Base-by-base conservation (phyloP, 1,140 invertebrate species). In the Pomacea maculata region DNA sequence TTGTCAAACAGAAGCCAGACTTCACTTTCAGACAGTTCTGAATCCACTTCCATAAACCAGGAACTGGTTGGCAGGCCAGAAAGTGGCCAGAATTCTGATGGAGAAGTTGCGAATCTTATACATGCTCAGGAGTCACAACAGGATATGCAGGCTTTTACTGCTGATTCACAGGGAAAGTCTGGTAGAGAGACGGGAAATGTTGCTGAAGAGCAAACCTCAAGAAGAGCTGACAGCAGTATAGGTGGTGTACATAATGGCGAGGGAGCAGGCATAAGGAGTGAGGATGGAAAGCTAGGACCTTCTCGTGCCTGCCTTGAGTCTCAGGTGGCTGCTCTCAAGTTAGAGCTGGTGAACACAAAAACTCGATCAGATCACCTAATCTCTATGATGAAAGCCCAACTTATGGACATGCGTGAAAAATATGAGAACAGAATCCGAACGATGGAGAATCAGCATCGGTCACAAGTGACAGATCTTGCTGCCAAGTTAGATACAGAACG, bases 391-490 rank as follows among this genome's bases (percentile, higher is more conserved):
- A 83, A 74, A 63, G 70, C 67, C 25, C 71, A 84, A 61, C 80
- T 82, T 25, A 74, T 72, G 34, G 73, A 78, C 12, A 81, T 86
- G 74, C 82, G 78, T 55, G 74, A 78, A 7, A 82, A 79, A n/a
- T 84, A 86, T 78, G 82, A 85, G 72, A 81, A 61, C 29, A 75
- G 75, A 71, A 82, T 84, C 25, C 34, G 81, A n/a, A 74, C 79
- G 21, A 72, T 85, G 75, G 78, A 85, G 29, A 70, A 78, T 29
- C 67, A 71, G 15, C 75, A 84, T 78, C 79, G 64, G 61, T 61
- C 17, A 7, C 73, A 83, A 25, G 54, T 85, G 61, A 81, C 73
- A 65, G 77, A 81, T 34, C 71, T 87, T 25, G 71, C 84, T 65
- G 55, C 75, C 34, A 82, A 84, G 45, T 61, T 87, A 63, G 76